phyloP scores from a whole-genome alignment of 2,113 vertebrate species.

The Gasterosteus nipponicus region DNA sequence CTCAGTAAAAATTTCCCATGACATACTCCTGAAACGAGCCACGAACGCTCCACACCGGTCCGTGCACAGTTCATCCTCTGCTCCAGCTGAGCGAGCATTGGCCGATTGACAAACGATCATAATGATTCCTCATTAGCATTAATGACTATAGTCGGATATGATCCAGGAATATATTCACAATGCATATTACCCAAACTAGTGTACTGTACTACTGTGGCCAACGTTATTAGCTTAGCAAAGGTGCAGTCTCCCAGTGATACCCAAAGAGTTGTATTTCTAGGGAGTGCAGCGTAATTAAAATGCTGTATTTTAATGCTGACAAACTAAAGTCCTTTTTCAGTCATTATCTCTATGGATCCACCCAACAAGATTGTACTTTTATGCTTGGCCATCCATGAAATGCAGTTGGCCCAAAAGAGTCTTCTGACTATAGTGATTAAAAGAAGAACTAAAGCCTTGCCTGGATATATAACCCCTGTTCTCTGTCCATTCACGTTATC shows the following conservation, averaged over 20 bases:
- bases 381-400: conserved; percentile 77
- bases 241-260: conserved; percentile 41
- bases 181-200: conserved; percentile 64
- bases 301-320: conserved; percentile 59
- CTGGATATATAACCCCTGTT: conserved; percentile 7
- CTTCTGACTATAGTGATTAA: conserved; percentile 61
- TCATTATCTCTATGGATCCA: conserved; percentile 80
- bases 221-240: conserved; percentile 62
- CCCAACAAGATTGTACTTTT: conserved; percentile 77
- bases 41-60: not conserved
- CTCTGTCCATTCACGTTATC: not conserved
- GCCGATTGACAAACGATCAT: conserved; percentile 43
- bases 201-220: conserved; percentile 60
- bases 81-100: conserved; percentile 26
- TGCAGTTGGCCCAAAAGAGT: conserved; percentile 64
- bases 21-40: not conserved
- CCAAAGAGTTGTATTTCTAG: conserved; percentile 53
- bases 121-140: conserved; percentile 63
- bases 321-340: conserved; percentile 63
- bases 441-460: conserved; percentile 15
- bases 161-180: conserved; percentile 60
- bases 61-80: not conserved
- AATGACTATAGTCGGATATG: conserved; percentile 55
- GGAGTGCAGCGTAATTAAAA: conserved; percentile 71
- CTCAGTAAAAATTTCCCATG: too few relatives aligned